Percentiles rank a stretch among this genome's conserved stretches.
Evolutionary conservation across 2,888 invertebrate genomes (phyloP).

Genomic region (Polyommatus icarus): DNA sequence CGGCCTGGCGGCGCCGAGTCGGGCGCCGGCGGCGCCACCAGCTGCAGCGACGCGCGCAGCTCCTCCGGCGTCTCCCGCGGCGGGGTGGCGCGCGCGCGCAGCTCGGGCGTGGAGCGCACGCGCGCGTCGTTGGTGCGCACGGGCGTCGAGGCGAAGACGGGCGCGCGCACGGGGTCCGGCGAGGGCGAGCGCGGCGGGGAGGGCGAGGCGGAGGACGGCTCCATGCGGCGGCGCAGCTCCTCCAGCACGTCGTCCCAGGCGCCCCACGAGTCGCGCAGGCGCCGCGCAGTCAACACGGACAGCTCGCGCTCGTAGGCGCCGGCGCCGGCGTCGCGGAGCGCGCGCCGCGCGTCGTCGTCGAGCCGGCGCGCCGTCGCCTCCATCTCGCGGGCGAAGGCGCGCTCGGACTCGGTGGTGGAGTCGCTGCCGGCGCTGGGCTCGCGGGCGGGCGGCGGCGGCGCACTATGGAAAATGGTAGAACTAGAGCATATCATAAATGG

Average conservation of each 20-base stretch:
- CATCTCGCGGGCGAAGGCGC: constrained; percentile 71
- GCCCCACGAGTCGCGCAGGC: constrained; percentile 74
- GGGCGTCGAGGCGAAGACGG: constrained; percentile 81
- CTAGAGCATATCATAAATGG: too few relatives aligned
- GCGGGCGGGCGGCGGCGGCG: constrained; percentile 53
- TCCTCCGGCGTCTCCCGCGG: constrained; percentile 74
- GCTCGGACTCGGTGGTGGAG: constrained; percentile 74
- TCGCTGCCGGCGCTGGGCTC: constrained; percentile 73
- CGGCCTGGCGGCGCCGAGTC: constrained; percentile 61
- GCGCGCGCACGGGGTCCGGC: constrained; percentile 66
- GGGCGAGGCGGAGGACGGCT: constrained; percentile 62
- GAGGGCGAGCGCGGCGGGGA: constrained; percentile 70
- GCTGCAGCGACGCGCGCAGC: constrained; percentile 77
- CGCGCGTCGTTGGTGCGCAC: constrained; percentile 73
- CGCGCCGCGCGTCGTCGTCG: constrained; percentile 66
- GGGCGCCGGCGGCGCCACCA: constrained; percentile 70
- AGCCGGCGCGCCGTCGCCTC: constrained; percentile 70
- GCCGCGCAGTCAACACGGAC: constrained; percentile 78
- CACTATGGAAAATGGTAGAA: too few relatives aligned
- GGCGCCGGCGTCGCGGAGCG: constrained; percentile 75
- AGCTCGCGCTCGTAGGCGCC: constrained; percentile 79
- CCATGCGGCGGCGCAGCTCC: constrained; percentile 68
- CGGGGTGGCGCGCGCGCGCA: constrained; percentile 70
- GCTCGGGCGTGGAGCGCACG: constrained; percentile 82
- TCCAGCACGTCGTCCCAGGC: constrained; percentile 76